These are phyloP conservation scores for Parambassis ranga DNA, from an alignment of 2,797 vertebrate genomes.

Conservation along the genomic window DNA sequence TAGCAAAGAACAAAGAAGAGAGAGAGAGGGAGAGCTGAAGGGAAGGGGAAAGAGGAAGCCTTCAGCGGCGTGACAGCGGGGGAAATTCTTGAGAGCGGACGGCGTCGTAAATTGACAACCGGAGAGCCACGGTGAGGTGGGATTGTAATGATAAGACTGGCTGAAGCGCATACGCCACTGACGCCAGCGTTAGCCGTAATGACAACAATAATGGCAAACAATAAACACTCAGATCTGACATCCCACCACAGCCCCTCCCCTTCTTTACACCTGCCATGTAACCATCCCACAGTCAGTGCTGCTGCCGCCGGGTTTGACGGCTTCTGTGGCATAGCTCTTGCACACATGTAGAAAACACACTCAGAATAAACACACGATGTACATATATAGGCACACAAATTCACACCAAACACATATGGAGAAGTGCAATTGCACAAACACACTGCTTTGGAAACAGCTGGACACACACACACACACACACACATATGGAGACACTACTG, in stretches of 20 bases:
- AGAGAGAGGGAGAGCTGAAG: slow-evolving; percentile 43
- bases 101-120: slow-evolving; percentile 64
- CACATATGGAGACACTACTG: background rate
- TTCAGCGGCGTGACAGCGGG: slow-evolving; percentile 61
- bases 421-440: background rate
- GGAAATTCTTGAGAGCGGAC: slow-evolving; percentile 51
- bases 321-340: slow-evolving; percentile 13
- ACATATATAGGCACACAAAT: background rate
- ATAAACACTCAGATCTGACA: slow-evolving; percentile 59
- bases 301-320: slow-evolving; percentile 24
- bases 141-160: slow-evolving; percentile 56
- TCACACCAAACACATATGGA: background rate
- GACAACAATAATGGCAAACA: slow-evolving; percentile 69
- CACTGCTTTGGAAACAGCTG: accelerated
- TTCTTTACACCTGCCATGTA: slow-evolving; percentile 20
- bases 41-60: slow-evolving; percentile 38
- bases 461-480: slow-evolving; percentile 1
- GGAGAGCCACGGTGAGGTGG: slow-evolving; percentile 27
- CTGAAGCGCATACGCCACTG: slow-evolving; percentile 35
- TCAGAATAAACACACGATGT: background rate
- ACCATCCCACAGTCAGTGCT: slow-evolving; percentile 15
- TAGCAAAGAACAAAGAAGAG: slow-evolving; percentile 59
- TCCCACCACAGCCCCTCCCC: slow-evolving; percentile 4
- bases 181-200: slow-evolving; percentile 46
- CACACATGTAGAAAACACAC: background rate